These are phyloP conservation scores for Salpingus planirostris DNA, from an alignment of 2,888 invertebrate species.

Conservation along the genomic window DNA sequence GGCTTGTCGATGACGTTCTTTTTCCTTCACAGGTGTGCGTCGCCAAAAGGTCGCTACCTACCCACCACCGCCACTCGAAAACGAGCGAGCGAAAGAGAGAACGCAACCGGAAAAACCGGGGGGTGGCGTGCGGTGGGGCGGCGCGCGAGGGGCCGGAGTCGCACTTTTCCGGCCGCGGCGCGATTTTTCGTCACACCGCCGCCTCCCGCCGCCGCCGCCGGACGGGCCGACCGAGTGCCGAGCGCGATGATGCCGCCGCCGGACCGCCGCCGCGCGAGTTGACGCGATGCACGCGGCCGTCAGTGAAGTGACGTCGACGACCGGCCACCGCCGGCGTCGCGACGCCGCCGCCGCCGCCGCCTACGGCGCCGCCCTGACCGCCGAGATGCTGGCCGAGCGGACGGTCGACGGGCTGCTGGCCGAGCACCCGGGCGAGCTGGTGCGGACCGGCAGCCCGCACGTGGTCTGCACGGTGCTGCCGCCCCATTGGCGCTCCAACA, in stretches of 20 bases:
- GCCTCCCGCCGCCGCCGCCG: conserved; percentile 11
- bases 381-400: conserved; percentile 80
- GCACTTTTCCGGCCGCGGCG: conserved; percentile 40
- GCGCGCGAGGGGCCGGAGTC: conserved; percentile 30
- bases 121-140: conserved; percentile 17
- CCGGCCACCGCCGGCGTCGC: conserved; percentile 38
- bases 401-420: conserved; percentile 80
- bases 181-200: conserved; percentile 40
- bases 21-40: too few species aligned
- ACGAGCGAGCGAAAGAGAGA: conserved; percentile 25
- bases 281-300: conserved; percentile 64
- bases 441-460: conserved; percentile 87
- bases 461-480: conserved; percentile 93
- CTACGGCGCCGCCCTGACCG: conserved; percentile 67
- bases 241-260: not conserved
- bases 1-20: too few species aligned
- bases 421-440: conserved; percentile 86
- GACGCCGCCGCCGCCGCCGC: too few species aligned
- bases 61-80: too few species aligned
- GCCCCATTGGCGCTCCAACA: conserved; percentile 96
- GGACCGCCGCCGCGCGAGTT: conserved; percentile 1
- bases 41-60: too few species aligned
- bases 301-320: conserved; percentile 70
- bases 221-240: not conserved
- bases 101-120: conserved; percentile 32